A percentile compares a stretch with the other conserved stretches of the same genome.
Evolutionary conservation across 2,113 vertebrate genomes (phyloP).

Genomic region (Symphodus melops): DNA sequence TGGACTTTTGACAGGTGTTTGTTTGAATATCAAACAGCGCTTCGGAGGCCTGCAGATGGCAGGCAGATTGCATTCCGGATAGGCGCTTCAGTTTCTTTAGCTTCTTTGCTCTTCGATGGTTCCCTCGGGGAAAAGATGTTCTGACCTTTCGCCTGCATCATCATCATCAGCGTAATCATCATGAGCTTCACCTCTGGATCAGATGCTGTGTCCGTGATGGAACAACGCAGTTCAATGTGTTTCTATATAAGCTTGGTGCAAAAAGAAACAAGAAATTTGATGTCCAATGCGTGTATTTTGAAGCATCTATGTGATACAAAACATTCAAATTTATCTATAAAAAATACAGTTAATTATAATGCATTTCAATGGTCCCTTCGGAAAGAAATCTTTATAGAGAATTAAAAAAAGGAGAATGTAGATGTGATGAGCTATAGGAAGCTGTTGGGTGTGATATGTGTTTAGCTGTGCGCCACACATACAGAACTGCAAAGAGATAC

Average conservation of each 20-base stretch:
- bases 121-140: slow-evolving; percentile 56
- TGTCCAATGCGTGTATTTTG: slow-evolving; percentile 7
- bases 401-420: too few species aligned
- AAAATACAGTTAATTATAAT: background rate
- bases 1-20: slow-evolving; percentile 82
- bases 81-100: slow-evolving; percentile 57
- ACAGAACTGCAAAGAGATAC: too few species aligned
- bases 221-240: slow-evolving; percentile 23
- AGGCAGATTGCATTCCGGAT: slow-evolving; percentile 83
- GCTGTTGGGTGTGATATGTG: too few species aligned
- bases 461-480: too few species aligned
- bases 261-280: slow-evolving; percentile 14
- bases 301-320: background rate
- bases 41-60: slow-evolving; percentile 78
- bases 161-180: slow-evolving; percentile 40
- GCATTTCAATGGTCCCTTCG: too few species aligned
- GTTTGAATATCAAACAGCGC: slow-evolving; percentile 82
- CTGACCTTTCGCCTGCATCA: slow-evolving; percentile 51
- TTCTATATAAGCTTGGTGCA: slow-evolving; percentile 43
- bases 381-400: too few species aligned
- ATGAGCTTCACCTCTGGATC: slow-evolving; percentile 25
- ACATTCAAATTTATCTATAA: background rate
- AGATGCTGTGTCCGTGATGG: slow-evolving; percentile 44
- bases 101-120: slow-evolving; percentile 45
- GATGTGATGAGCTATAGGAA: too few species aligned